These are phyloP conservation scores for Antennarius striatus DNA, from an alignment of 2,113 vertebrate species.

Conservation along the genomic window DNA sequence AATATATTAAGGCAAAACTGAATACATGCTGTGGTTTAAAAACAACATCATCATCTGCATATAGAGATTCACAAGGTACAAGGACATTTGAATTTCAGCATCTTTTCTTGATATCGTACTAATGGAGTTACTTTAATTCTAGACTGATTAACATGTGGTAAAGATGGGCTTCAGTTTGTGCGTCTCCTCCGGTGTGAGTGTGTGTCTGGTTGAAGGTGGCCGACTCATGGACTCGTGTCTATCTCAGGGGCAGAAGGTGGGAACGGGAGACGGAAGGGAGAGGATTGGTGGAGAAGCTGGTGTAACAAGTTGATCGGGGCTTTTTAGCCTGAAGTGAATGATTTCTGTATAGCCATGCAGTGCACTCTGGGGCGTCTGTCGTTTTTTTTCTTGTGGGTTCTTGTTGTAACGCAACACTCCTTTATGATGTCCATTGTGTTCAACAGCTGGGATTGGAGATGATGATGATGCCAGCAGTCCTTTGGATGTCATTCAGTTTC, in stretches of 20 bases:
- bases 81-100: conserved; percentile 47
- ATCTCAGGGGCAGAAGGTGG: conserved; percentile 27
- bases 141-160: conserved; percentile 52
- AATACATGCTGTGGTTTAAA: conserved; percentile 55
- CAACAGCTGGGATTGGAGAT: conserved; percentile 15
- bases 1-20: conserved; percentile 57
- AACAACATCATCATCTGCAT: too few species aligned
- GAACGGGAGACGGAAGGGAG: conserved; percentile 7
- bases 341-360: conserved; percentile 61
- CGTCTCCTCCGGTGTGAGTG: neutral
- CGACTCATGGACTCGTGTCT: neutral
- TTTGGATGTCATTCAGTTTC: conserved; percentile 28
- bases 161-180: conserved; percentile 19
- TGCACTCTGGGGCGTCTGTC: conserved; percentile 9
- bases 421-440: conserved; percentile 26
- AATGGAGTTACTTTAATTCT: conserved; percentile 50
- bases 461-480: conserved; percentile 30
- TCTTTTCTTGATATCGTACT: conserved; percentile 47
- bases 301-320: conserved; percentile 19
- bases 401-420: conserved; percentile 41
- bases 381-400: conserved; percentile 32
- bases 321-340: conserved; percentile 51
- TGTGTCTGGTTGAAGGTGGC: conserved; percentile 5
- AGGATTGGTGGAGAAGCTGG: conserved; percentile 14
- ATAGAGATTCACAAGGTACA: conserved; percentile 49